Conservation (phyloP, 1,140 invertebrate genomes). For the Drosophila ercepeae region DNA sequence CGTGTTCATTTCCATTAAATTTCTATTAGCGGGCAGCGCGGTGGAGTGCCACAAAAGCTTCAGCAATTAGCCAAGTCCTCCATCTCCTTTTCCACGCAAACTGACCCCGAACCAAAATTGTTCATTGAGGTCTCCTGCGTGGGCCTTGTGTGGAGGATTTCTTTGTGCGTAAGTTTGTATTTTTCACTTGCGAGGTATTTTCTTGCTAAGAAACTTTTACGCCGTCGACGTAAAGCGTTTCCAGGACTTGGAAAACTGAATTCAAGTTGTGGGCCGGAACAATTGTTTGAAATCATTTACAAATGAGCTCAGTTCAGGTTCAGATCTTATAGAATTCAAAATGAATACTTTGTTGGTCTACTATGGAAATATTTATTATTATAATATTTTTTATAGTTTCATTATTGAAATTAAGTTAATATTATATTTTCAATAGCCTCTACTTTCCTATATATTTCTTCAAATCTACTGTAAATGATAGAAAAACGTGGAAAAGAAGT, state of each 20-base stretch:
- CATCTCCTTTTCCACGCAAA: not conserved
- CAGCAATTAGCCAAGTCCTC: conserved; percentile 59
- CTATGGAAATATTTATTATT: not conserved
- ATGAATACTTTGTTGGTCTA: not conserved
- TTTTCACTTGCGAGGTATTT: conserved; percentile 59
- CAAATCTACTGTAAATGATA: conserved; percentile 61
- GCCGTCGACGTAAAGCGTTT: conserved; percentile 20
- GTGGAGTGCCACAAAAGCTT: conserved; percentile 14
- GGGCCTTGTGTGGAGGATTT: conserved; percentile 15
- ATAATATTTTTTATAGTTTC: not conserved
- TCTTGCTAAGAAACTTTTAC: conserved; percentile 46
- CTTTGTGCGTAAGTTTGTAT: conserved; percentile 29
- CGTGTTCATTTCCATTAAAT: conserved; percentile 73
- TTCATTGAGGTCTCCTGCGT: conserved; percentile 29
- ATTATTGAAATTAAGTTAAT: not conserved
- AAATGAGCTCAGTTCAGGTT: not conserved
- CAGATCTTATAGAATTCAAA: not conserved
- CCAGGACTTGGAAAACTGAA: conserved; percentile 19
- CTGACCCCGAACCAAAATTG: conserved; percentile 28
- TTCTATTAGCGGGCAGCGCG: conserved; percentile 57
- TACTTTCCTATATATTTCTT: not conserved
- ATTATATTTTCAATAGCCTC: not conserved
- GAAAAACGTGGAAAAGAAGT: conserved; percentile 16
- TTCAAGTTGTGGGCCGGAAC: conserved; percentile 38
- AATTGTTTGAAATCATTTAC: conserved; percentile 39